Conservation (phyloP, 2,888 invertebrate genomes). For the Drymonia ruficornis region DNA sequence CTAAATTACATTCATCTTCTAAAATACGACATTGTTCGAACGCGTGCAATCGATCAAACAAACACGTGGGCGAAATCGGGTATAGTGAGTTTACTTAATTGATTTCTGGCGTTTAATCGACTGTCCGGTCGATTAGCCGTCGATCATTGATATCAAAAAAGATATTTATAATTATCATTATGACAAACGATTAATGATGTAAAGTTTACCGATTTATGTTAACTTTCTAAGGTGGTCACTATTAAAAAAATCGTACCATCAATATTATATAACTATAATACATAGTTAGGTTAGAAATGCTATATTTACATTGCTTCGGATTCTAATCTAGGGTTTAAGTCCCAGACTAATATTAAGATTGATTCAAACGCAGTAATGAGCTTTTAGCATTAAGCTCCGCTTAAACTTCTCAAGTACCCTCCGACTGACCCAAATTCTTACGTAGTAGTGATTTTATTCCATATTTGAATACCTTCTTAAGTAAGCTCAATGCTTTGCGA, state of each 20-base stretch:
- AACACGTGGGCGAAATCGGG: slow-evolving; percentile 26
- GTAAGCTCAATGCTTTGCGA: too few relatives aligned
- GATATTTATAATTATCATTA: background rate
- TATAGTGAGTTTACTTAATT: slow-evolving; percentile 14
- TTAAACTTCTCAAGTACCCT: background rate
- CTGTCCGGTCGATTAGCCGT: slow-evolving; percentile 3
- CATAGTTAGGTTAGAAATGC: background rate
- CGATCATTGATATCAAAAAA: background rate
- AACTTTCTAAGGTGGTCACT: too few relatives aligned
- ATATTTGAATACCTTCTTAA: too few relatives aligned
- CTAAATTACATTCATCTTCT: background rate
- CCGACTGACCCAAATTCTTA: background rate
- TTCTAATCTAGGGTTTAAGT: background rate
- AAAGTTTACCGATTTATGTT: background rate
- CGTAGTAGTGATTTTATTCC: background rate
- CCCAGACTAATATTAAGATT: background rate
- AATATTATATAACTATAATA: too few relatives aligned
- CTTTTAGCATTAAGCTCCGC: background rate
- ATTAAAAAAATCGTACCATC: too few relatives aligned
- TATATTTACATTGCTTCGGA: background rate
- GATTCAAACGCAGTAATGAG: background rate
- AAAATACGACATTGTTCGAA: slow-evolving; percentile 28
- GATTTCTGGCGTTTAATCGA: slow-evolving; percentile 34
- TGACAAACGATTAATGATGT: background rate
- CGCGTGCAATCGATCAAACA: slow-evolving; percentile 30